These are phyloP conservation scores for Delia radicum DNA, from an alignment of 1,140 invertebrate genomes.

Conservation along the genomic window DNA sequence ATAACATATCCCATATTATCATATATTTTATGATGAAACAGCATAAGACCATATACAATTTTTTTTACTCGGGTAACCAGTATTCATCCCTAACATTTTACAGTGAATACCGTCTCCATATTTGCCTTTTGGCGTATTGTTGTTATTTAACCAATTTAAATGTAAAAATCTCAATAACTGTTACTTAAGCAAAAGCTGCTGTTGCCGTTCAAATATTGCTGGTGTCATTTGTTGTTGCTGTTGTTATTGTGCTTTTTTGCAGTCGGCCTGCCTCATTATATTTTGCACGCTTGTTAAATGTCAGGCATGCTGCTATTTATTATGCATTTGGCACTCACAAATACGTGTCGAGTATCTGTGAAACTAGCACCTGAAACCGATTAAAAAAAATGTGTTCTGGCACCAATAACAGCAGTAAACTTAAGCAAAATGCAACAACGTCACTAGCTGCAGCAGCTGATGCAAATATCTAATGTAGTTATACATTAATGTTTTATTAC, in stretches of 20 bases:
- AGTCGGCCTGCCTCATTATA: conserved; percentile 18
- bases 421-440: neutral
- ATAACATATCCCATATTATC: too few species aligned
- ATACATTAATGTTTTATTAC: neutral
- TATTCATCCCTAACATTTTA: too few species aligned
- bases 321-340: conserved; percentile 23
- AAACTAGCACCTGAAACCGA: conserved; percentile 23
- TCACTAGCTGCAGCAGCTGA: neutral
- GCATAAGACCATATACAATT: too few species aligned
- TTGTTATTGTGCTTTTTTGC: neutral
- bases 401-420: neutral
- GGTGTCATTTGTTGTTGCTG: neutral
- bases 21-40: too few species aligned
- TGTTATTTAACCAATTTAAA: conserved; percentile 11
- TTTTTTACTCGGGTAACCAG: too few species aligned
- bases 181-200: neutral
- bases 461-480: neutral
- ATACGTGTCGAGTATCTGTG: conserved; percentile 23
- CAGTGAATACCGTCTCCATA: neutral
- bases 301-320: conserved; percentile 23
- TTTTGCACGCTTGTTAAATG: conserved; percentile 23
- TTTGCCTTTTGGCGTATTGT: conserved; percentile 12
- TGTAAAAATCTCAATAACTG: conserved; percentile 15
- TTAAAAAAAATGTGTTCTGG: conserved; percentile 22
- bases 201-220: neutral